Percentiles rank a stretch among this genome's conserved stretches.
Evolutionary conservation across 2,113 vertebrate genomes (phyloP).

Genomic region (Percina caprodes): DNA sequence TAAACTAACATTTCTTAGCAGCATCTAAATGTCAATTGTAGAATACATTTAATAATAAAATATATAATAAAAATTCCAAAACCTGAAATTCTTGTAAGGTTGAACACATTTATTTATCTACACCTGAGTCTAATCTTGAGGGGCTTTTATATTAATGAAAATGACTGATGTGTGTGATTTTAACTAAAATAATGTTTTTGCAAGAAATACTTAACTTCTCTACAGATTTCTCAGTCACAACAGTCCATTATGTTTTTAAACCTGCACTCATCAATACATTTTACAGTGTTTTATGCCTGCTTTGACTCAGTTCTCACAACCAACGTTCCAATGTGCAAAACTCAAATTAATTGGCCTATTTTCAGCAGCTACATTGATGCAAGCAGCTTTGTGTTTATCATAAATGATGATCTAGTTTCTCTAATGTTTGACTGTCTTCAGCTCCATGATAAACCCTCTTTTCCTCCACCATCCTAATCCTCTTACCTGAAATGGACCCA

Average conservation of each 20-base stretch:
- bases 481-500: conserved; percentile 29
- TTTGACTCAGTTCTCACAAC: not conserved
- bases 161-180: not conserved
- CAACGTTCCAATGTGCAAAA: not conserved
- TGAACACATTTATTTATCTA: not conserved
- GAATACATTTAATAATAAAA: not conserved
- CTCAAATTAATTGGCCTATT: not conserved
- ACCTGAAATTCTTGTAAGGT: not conserved
- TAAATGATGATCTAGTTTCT: not conserved
- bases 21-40: not conserved
- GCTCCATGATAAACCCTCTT: conserved; percentile 53
- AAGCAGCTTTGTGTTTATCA: conserved; percentile 1
- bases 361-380: not conserved
- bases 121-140: not conserved
- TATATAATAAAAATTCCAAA: not conserved
- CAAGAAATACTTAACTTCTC: not conserved
- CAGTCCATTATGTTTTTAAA: not conserved
- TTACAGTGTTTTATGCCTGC: not conserved
- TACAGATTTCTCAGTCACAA: not conserved
- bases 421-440: conserved; percentile 19
- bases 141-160: not conserved
- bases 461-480: conserved; percentile 42
- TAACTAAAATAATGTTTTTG: not conserved
- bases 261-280: not conserved
- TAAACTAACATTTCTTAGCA: not conserved